Base-by-base conservation (phyloP, 2,888 invertebrate species). In the Eupithecia centaureata region DNA sequence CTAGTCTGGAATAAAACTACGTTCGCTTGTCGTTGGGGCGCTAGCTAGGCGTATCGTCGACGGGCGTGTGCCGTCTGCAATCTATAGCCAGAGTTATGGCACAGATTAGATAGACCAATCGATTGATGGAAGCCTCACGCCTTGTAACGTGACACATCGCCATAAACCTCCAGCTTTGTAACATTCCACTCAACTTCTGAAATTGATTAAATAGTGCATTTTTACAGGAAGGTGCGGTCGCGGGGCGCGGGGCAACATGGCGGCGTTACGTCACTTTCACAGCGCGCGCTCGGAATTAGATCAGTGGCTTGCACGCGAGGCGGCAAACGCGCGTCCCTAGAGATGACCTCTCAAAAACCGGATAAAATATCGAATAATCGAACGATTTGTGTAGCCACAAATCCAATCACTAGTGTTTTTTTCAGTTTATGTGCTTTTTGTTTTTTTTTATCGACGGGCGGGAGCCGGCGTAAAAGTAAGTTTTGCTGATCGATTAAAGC, bases 191-290 rank as follows among this genome's bases (percentile, higher is more conserved):
- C 77, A 76, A 84, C 79, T 84, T 83, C 86, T 87, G 86, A 90
- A 90, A 90, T 90, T 90, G 88, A 90, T 90, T 88, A 86, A 86
- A 87, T 87, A 89, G 61, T 75, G 73, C 73, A 75, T 75, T 75
- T 73, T 74, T 71, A 71, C 70, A 61, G 72, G 79, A 76, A 77
- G 80, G 78, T 64, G 86, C 82, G 84, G 84, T 76, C 72, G 79
- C 78, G 82, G 77, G 76, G 75, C 60, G 78, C 70, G 83, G 81
- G 83, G 86, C 88, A 91, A 88, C 67, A 92, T 92, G 92, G 92
- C 91, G 85, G 78, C 85, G 82, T 92, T 92, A 92, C 92, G 91
- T 92, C 92, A 92, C 89, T 89, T 89, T 87, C 87, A 86, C 86
- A 87, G 89, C 87, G 88, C 87, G 86, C 89, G 86, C 86, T 88